Base-by-base conservation (phyloP, 2,113 vertebrate species). In the Chauna torquata region DNA sequence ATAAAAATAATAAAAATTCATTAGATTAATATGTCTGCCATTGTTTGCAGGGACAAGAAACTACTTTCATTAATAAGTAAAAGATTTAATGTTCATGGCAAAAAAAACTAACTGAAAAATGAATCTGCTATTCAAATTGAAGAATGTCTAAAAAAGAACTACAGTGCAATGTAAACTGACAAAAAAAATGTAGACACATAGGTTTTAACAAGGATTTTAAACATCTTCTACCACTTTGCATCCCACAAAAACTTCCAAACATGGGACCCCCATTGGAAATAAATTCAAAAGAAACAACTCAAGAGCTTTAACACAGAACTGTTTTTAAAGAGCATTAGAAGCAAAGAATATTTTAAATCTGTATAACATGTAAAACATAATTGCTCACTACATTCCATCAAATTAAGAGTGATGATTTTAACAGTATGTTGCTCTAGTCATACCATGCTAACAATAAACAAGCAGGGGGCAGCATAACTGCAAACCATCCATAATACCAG, bases 401-500 rank as follows among this genome's bases (percentile, higher is more conserved):
- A 6, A 86, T 47, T 75, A 81, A 50, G 24, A 86, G 32, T 66
- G 18, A 66, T 25, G 14, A 81, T 50, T 88, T 69, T 81, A 61
- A 57, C 8, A 44, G 13, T 40, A 65, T 3, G 5, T 4, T 58
- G 30, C 25, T 34, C 38, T 34, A 71, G 32, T 45, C 36, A 54
- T 54, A 76, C 40, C 69, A 94, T 3, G 4, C 49, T 66, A 44
- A 57, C 32, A 62, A 65, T 24, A 58, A 90, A 93, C 24, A 5
- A 96, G 96, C 80, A 98, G 98, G 92, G 94, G 97, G 97, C 97
- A 98, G 98, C 76, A 98, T 17, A 97, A 87, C 24, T 68, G 80
- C 58, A 65, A 85, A 92, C 71, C 8, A 55, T 34, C 49, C 24
- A 82, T 42, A 49, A 27, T 16, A 62, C 8, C 22, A 92, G 40